Percentiles rank a stretch among this genome's conserved stretches.
These are phyloP conservation scores for Sebastes baramenuke DNA, from an alignment of 2,797 vertebrate genomes.

Conservation along the genomic window DNA sequence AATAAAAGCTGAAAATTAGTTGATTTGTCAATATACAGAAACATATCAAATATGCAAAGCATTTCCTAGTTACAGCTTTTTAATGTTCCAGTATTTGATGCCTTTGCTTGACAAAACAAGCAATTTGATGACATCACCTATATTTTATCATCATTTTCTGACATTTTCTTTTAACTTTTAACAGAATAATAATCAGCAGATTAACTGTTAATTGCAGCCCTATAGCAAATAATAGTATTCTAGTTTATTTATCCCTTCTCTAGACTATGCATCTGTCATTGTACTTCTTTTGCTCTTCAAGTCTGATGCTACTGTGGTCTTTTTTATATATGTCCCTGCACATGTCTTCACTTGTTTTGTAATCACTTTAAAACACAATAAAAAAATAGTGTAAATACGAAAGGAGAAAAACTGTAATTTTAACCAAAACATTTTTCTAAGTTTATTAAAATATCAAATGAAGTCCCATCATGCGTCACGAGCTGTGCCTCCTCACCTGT, in stretches of 20 bases:
- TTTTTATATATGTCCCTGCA: too few species aligned
- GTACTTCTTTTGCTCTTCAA: not conserved
- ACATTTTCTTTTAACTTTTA: not conserved
- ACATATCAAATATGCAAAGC: not conserved
- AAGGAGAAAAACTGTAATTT: not conserved
- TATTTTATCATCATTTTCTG: not conserved
- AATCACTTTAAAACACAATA: too few species aligned
- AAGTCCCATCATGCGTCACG: not conserved
- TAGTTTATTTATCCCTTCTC: too few species aligned
- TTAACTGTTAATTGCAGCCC: not conserved
- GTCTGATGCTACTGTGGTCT: not conserved
- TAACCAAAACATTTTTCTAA: fast-evolving
- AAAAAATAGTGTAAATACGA: too few species aligned
- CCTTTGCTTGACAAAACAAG: not conserved
- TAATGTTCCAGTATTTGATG: not conserved
- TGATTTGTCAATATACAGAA: not conserved
- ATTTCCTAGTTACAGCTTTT: not conserved
- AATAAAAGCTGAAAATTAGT: not conserved
- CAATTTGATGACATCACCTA: not conserved
- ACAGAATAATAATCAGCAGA: not conserved
- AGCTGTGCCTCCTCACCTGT: too few species aligned
- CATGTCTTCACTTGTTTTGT: too few species aligned
- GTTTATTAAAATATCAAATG: too few species aligned
- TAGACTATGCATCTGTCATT: not conserved
- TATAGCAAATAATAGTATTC: not conserved